Percentiles rank a stretch among this genome's conserved stretches.
Evolutionary conservation across 2,113 vertebrate species (phyloP).

Genomic region (Apus apus): DNA sequence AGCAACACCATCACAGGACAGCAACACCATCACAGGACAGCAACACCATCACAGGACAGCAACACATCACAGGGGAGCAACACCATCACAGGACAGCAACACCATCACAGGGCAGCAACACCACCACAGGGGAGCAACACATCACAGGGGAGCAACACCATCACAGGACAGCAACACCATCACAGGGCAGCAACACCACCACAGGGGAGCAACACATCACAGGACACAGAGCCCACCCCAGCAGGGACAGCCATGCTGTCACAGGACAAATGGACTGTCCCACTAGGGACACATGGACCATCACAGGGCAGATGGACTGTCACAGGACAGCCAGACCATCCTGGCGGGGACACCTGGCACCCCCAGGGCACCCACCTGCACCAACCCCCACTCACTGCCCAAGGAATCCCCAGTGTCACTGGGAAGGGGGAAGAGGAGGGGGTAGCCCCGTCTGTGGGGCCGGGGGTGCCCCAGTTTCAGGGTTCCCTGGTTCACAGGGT

Average conservation of each 20-base stretch:
- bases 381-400: rapidly evolving
- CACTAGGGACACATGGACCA: too few relatives aligned
- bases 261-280: too few relatives aligned
- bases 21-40: too few relatives aligned
- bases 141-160: neutral
- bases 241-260: too few relatives aligned
- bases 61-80: neutral
- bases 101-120: neutral
- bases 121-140: too few relatives aligned
- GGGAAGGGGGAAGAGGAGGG: rapidly evolving
- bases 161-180: neutral
- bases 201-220: neutral
- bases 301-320: too few relatives aligned
- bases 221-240: too few relatives aligned
- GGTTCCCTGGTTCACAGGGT: neutral
- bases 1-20: too few relatives aligned
- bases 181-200: neutral
- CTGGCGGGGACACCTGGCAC: neutral
- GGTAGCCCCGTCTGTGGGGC: rapidly evolving
- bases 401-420: neutral
- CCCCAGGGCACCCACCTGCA: rapidly evolving
- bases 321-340: too few relatives aligned
- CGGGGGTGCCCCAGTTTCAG: neutral
- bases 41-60: too few relatives aligned
- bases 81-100: too few relatives aligned